These are phyloP conservation scores for Nothura maculosa DNA, from an alignment of 2,797 vertebrate genomes.

Conservation along the genomic window DNA sequence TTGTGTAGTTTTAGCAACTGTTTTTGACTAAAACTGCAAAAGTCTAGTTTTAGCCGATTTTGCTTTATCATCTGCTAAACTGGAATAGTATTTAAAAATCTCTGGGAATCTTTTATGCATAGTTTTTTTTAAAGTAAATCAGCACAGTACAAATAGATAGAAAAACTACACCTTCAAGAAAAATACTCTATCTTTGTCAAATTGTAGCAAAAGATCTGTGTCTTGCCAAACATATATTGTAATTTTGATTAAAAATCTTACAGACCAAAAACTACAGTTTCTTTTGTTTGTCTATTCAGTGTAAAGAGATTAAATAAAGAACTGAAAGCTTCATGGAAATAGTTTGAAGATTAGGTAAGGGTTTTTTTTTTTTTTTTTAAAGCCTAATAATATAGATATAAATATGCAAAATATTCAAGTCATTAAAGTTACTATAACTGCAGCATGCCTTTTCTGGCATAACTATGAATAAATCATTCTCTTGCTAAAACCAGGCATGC, in stretches of 20 bases:
- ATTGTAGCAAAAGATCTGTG: background rate
- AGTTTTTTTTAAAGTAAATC: background rate
- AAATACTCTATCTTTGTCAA: background rate
- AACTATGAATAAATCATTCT: background rate
- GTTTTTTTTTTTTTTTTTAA: background rate
- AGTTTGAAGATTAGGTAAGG: background rate
- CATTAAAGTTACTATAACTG: background rate
- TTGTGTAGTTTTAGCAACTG: background rate
- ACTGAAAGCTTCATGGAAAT: conserved; percentile 5
- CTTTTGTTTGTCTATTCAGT: background rate
- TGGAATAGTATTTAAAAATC: background rate
- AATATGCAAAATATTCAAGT: background rate
- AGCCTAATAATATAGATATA: background rate
- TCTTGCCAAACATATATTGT: background rate
- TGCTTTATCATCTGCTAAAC: background rate
- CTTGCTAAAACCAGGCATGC: background rate
- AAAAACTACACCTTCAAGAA: background rate
- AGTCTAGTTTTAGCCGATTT: background rate
- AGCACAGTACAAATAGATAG: background rate
- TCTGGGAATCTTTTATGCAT: background rate
- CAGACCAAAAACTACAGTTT: background rate
- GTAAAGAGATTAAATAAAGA: conserved; percentile 31
- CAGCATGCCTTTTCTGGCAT: background rate
- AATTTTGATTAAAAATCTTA: background rate
- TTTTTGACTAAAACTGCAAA: too few species aligned